phyloP scores from a whole-genome alignment of 2,113 vertebrate species.

The Oxyura jamaicensis region DNA sequence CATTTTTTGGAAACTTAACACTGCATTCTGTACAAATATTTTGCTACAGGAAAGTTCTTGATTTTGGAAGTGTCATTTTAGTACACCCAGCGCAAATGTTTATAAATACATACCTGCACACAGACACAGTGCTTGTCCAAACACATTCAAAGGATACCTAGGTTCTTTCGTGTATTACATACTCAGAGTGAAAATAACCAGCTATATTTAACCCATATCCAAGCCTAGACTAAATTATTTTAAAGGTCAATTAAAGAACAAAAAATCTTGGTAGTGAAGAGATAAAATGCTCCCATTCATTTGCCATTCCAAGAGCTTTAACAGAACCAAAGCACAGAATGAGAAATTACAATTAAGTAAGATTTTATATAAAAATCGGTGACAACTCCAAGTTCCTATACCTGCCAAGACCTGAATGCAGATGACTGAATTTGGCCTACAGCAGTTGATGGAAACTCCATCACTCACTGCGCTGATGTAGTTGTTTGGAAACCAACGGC shows the following conservation, averaged over 20 bases:
- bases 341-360: neutral
- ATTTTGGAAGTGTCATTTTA: constrained; percentile 23
- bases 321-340: neutral
- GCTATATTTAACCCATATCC: constrained; percentile 68
- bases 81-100: neutral
- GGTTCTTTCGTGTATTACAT: constrained; percentile 57
- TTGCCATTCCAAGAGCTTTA: neutral
- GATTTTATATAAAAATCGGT: neutral
- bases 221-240: constrained; percentile 55
- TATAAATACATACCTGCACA: constrained; percentile 63
- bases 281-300: constrained; percentile 12
- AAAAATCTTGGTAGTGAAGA: constrained; percentile 28
- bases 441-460: constrained; percentile 67
- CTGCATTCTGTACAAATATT: neutral
- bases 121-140: constrained; percentile 47
- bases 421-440: constrained; percentile 59
- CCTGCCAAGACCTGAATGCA: constrained; percentile 64
- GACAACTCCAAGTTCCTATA: constrained; percentile 29
- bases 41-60: neutral
- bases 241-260: constrained; percentile 65
- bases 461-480: constrained; percentile 52
- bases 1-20: neutral
- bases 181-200: constrained; percentile 55
- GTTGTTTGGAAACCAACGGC: constrained; percentile 44
- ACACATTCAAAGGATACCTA: constrained; percentile 68